Evolutionary conservation across 2,888 invertebrate genomes (phyloP), one percentile per base, ranked within the genome.

Genomic region (Gisinianus flammeolus): DNA sequence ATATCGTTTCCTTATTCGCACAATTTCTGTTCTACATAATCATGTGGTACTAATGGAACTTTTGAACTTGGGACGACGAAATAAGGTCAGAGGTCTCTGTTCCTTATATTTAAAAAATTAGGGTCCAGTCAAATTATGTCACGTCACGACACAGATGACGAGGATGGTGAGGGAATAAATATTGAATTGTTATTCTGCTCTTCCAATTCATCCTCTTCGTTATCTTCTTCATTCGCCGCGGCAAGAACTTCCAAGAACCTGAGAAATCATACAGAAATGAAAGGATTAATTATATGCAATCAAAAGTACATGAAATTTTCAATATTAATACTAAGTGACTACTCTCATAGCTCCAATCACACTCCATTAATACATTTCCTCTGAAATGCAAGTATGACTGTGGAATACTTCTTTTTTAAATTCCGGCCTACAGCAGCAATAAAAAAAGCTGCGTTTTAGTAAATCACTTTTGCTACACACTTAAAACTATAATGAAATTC

Each of bases 221-320:
- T 80, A 73, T 81, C 79, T 71, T 81, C 78, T 75, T 82, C 77
- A 77, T 79, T 80, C 58, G 83, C 82, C 52, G 83, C 82, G 19
- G 84, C 84, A 35, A 84, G 80, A 56, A 81, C 83, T 80, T 84
- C 84, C 79, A 84, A 78, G 78, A 84, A 83, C 78, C 84, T 84
- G 72, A n/a, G 76, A 76, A 76, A 22, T 12, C 19, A 58, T 12
- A 58, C 26, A 72, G 26, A 66, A 8, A 62, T 8, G 62, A 62
- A 62, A 8, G 22, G n/a, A 24, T 19, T 24, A 62, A 62, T 24
- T 16, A 62, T 62, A n/a, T n/a, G n/a, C n/a, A n/a, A n/a, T n/a
- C n/a, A n/a, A n/a, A n/a, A n/a, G n/a, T n/a, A n/a, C n/a, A n/a
- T n/a, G n/a, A n/a, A n/a, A n/a, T n/a, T n/a, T n/a, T n/a, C n/a